Percentiles rank a stretch among this genome's conserved stretches.
phyloP scores from a whole-genome alignment of 1,140 invertebrate species.

The Aphelenchoides avenae region DNA sequence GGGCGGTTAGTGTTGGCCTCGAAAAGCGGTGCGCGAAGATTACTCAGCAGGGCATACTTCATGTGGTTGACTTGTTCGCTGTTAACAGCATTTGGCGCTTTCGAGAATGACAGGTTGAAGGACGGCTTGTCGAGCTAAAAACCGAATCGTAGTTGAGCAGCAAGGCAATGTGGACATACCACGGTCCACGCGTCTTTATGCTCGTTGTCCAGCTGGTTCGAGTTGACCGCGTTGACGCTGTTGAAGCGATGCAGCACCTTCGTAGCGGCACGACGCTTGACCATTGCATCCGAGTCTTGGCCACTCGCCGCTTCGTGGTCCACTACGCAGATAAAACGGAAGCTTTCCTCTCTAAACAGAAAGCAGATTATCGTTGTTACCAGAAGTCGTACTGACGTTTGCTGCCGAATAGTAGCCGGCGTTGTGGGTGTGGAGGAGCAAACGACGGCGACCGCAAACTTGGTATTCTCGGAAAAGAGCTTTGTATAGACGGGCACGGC shows the following conservation, averaged over 20 bases:
- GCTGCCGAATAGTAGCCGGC: conserved; percentile 14
- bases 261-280: conserved; percentile 11
- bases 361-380: conserved; percentile 6
- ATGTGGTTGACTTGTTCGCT: conserved; percentile 43
- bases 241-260: conserved; percentile 14
- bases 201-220: conserved; percentile 36
- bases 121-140: conserved; percentile 42
- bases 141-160: not conserved
- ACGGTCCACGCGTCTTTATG: conserved; percentile 45
- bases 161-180: conserved; percentile 29
- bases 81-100: conserved; percentile 51
- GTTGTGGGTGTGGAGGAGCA: conserved; percentile 25
- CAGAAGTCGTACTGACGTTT: conserved; percentile 13
- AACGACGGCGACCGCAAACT: conserved; percentile 17
- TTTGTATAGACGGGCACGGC: conserved; percentile 23
- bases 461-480: conserved; percentile 13
- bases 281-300: conserved; percentile 8
- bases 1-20: too few species aligned
- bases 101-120: conserved; percentile 47
- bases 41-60: conserved; percentile 43
- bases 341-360: conserved; percentile 46
- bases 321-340: conserved; percentile 47
- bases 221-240: conserved; percentile 21
- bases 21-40: conserved; percentile 34
- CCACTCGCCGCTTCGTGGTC: not conserved